Base-by-base conservation (phyloP, 2,888 invertebrate genomes). In the Coleophora deauratella region DNA sequence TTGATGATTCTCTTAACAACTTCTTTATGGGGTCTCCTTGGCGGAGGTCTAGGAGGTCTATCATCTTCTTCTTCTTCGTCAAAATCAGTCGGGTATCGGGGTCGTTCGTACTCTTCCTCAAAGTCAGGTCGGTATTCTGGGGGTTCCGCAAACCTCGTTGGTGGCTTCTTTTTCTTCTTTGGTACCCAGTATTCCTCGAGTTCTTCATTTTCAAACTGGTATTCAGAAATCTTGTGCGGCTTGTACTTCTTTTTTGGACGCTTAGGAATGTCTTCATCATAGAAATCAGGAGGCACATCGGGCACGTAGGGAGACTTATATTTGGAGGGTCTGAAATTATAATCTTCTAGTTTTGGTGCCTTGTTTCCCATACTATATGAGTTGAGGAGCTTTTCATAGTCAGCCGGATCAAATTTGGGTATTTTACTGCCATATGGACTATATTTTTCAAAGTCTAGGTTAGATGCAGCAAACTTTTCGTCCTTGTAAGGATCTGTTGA, bases 171-270 rank as follows among this genome's bases (percentile, higher is more conserved):
- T 50, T 84, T 85, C 56, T 77, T 81, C 49, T 84, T 84, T 30
- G 82, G 84, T 15, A 82, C 78, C 50, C 77, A 65, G 34, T 76
- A 81, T 44, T 84, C 84, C 49, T 76, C 79, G 40, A 72, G 49
- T 42, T 80, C 72, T 21, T 78, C 78, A 42, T 55, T 60, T 1
- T 62, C 53, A 44, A 56, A 59, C 35, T 52, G 55, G 6, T 56
- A 59, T 43, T 84, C 74, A 4, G 70, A 61, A 42, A 63, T 57
- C 45, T 76, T 79, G 15, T 60, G 50, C 32, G 80, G 82, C 33
- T 69, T 74, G 14, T 62, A 49, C 45, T 77, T 79, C 56, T 73
- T 79, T 48, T 77, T 76, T 1, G 80, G 78, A 27, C 74, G 63
- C 0, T 66, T 49, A 9, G 70, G 68, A 35, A 62, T 45, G 38